Evolutionary conservation across 2,113 vertebrate genomes (phyloP).

Genomic region (Lampris incognitus): DNA sequence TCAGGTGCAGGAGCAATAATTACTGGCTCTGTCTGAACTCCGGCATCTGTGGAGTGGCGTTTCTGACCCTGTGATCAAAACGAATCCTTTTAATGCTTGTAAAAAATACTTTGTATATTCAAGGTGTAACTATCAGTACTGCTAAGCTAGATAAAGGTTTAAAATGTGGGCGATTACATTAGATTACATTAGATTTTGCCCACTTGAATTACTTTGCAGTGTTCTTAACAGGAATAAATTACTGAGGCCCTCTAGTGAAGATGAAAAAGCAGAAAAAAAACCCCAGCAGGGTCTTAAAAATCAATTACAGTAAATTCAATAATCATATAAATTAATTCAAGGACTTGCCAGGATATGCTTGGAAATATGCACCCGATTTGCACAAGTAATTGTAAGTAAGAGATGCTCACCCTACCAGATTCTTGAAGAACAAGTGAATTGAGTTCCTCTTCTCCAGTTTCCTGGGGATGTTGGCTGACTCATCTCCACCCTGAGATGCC

Average conservation of each 20-base stretch:
- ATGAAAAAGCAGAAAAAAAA: not conserved
- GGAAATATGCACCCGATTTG: not conserved
- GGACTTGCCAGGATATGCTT: not conserved
- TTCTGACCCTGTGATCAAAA: conserved; percentile 87
- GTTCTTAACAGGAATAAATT: conserved; percentile 1
- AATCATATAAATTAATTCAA: not conserved
- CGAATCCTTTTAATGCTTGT: too few relatives aligned
- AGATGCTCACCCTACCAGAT: conserved; percentile 81
- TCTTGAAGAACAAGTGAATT: conserved; percentile 91
- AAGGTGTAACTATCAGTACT: too few relatives aligned
- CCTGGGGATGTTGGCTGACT: conserved; percentile 74
- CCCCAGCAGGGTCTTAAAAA: too few relatives aligned
- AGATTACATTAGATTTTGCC: not conserved
- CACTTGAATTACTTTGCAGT: not conserved
- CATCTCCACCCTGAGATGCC: conserved; percentile 77
- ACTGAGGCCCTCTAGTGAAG: conserved; percentile 78
- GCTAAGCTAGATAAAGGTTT: too few relatives aligned
- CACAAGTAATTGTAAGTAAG: not conserved
- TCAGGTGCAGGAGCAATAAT: conserved; percentile 83
- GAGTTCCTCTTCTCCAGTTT: conserved; percentile 92
- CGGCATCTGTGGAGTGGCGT: conserved; percentile 87
- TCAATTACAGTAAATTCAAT: not conserved
- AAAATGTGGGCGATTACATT: not conserved
- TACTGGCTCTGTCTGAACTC: conserved; percentile 91
- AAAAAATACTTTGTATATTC: too few relatives aligned